These are phyloP conservation scores for Rhabdornis inornatus DNA, from an alignment of 2,113 vertebrate genomes.

Conservation along the genomic window DNA sequence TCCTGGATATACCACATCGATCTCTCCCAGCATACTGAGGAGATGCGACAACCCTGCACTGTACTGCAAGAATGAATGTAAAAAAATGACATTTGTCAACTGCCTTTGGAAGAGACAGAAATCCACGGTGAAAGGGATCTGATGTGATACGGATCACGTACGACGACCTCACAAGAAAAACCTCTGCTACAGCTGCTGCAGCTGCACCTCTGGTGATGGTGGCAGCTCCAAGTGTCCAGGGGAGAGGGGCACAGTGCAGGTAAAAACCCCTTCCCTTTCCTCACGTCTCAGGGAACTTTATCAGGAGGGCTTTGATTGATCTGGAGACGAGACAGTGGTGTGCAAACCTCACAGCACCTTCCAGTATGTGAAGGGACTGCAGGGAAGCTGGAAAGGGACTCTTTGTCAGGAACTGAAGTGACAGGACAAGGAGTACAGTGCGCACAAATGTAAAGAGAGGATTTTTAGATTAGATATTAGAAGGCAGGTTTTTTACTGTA, in stretches of 20 bases:
- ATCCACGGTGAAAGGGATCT: background rate
- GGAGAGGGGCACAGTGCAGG: background rate
- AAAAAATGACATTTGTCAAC: background rate
- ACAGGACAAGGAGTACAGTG: background rate
- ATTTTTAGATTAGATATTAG: background rate
- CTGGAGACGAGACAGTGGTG: background rate
- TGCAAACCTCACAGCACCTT: background rate
- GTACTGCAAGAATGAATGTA: no score
- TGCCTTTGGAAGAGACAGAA: background rate
- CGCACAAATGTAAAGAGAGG: background rate
- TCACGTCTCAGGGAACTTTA: background rate
- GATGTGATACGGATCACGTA: background rate
- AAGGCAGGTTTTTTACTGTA: background rate
- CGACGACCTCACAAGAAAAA: background rate
- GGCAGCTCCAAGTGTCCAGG: background rate
- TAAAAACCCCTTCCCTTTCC: background rate
- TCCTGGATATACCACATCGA: background rate
- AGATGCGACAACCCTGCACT: rapidly evolving
- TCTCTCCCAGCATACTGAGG: background rate
- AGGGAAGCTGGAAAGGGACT: background rate
- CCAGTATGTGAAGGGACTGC: background rate
- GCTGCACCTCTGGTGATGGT: background rate
- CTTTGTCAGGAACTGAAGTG: background rate
- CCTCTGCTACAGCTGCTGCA: background rate
- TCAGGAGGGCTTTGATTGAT: background rate